Conservation (phyloP, 2,797 vertebrate species). For the Chaenodraco wilsoni region DNA sequence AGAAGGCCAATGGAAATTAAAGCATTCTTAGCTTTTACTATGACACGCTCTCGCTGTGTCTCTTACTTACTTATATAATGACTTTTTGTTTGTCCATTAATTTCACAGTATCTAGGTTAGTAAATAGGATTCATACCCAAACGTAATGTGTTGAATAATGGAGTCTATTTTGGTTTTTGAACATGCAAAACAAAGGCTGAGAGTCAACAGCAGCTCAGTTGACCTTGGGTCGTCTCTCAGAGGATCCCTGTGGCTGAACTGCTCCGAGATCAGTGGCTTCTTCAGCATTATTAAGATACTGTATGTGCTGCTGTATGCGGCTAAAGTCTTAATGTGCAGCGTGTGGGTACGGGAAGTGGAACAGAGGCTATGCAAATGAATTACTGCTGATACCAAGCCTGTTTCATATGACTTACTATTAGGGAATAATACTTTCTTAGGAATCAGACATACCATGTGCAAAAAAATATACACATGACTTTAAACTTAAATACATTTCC, state of each 20-base stretch:
- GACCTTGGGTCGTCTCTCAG: conserved; percentile 44
- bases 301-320: conserved; percentile 8
- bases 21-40: conserved; percentile 19
- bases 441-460: no score
- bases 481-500: no score
- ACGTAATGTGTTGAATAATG: conserved; percentile 23
- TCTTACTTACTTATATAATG: conserved; percentile 12
- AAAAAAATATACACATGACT: no score
- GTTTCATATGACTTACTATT: no score
- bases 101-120: conserved; percentile 5
- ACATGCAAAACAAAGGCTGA: conserved; percentile 15
- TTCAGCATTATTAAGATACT: conserved; percentile 35
- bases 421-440: no score
- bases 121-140: conserved; percentile 9
- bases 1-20: conserved; percentile 58
- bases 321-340: conserved; percentile 27
- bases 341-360: neutral
- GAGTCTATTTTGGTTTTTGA: neutral
- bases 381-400: neutral
- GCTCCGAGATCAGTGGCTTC: conserved; percentile 30
- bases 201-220: conserved; percentile 41
- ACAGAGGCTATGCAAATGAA: neutral
- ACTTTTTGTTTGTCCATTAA: conserved; percentile 3
- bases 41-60: neutral
- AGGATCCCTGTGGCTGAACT: conserved; percentile 34